Evolutionary conservation across 2,888 invertebrate species (phyloP).

Genomic region (Tetropium fuscum): DNA sequence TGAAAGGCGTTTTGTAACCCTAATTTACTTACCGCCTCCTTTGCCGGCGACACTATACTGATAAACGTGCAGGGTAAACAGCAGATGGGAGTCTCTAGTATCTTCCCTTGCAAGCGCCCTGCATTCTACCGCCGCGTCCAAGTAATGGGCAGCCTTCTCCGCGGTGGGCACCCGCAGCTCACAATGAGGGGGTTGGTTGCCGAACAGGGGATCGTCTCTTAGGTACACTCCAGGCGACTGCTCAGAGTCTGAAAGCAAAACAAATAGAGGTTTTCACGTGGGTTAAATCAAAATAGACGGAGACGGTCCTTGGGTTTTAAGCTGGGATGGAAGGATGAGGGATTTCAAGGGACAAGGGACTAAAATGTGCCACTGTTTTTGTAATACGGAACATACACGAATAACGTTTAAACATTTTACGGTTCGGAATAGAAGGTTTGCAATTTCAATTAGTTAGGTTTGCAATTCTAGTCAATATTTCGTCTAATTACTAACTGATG

Average conservation of each 20-base stretch:
- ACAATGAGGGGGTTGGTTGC: constrained; percentile 88
- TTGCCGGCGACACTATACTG: constrained; percentile 94
- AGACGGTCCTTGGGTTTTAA: not conserved
- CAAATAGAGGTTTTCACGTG: constrained; percentile 4
- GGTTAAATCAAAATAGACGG: not conserved
- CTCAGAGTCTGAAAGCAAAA: constrained; percentile 77
- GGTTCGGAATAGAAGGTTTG: too few species aligned
- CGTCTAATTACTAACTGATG: too few species aligned
- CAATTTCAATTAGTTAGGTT: too few species aligned
- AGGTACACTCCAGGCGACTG: constrained; percentile 93
- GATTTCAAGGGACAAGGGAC: too few species aligned
- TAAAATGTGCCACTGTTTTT: too few species aligned
- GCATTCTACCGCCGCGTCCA: constrained; percentile 92
- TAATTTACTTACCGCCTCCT: constrained; percentile 79
- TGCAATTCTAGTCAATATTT: too few species aligned
- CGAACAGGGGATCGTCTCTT: constrained; percentile 91
- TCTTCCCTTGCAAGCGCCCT: constrained; percentile 74
- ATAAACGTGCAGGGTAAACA: constrained; percentile 96
- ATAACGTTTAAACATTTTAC: too few species aligned
- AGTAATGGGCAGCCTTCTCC: constrained; percentile 94
- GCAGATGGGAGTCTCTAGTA: constrained; percentile 88
- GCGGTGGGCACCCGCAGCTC: constrained; percentile 95
- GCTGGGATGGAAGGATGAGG: not conserved
- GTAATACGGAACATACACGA: too few species aligned
- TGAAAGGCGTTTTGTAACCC: constrained; percentile 9